Evolutionary conservation across 2,113 vertebrate genomes (phyloP), one percentile per base, ranked within the genome.

Genomic region (Melanerpes formicivorus): DNA sequence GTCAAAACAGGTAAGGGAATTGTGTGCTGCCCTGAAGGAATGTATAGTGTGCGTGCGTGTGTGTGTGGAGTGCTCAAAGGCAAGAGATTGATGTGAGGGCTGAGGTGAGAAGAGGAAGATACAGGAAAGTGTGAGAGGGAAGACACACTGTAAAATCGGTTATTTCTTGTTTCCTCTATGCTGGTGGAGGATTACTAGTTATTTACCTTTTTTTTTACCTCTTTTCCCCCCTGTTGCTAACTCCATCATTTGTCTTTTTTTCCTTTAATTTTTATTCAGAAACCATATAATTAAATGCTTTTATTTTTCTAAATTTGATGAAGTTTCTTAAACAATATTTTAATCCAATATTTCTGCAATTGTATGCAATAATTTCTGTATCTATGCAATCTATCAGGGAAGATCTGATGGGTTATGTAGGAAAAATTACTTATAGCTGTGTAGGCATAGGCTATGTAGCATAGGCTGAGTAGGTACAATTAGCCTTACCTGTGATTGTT

Each of bases 1-100:
- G 93, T 97, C 95, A 95, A 97, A 97, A 97, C 87, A 97, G 96
- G 95, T 96, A 96, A 96, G 92, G 83, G 96, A 97, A 96, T 95
- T 95, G 95, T 80, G 84, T 6, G 18, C 32, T 97, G 84, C 88
- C 86, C 94, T 96, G 93, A 97, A 97, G 95, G 86, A 96, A 97
- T 73, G 87, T 72, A 23, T 58, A n/a, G 34, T n/a, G 37, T 56
- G 66, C 34, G 46, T 37, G 22, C 37, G 76, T 63, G 16, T 64
- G 79, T 80, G 74, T 80, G 6, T 67, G 67, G 72, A 95, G 58
- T 93, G 89, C 66, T 93, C 77, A 97, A 95, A 96, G 74, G 40
- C 86, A 95, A 95, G 56, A 84, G 62, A 95, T 69, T 96, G 81
- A 95, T 96, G 74, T 78, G 54, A 93, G 55, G 74, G 76, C 18